Conservation (phyloP, 2,888 invertebrate genomes). For the Lissonota sp. region DNA sequence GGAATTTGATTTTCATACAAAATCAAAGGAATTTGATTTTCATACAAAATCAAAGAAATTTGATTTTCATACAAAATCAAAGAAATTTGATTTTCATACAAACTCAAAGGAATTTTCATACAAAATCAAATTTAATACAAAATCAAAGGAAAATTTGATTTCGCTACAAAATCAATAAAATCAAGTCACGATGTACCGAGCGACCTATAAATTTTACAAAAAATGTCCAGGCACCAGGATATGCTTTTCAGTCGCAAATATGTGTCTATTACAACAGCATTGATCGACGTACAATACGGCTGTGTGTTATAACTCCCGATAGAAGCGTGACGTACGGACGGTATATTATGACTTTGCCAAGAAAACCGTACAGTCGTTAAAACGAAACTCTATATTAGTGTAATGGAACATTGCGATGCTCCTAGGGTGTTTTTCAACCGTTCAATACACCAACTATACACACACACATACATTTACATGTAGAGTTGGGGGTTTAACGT, state of each 20-base stretch:
- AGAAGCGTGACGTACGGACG: constrained; percentile 42
- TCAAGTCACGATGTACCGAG: too few relatives aligned
- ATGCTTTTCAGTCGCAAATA: neutral
- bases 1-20: too few relatives aligned
- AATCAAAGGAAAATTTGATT: too few relatives aligned
- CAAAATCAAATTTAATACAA: too few relatives aligned
- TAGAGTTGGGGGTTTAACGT: neutral
- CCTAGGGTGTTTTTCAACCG: constrained; percentile 20
- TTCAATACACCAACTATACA: constrained; percentile 5
- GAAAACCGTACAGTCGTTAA: constrained; percentile 54
- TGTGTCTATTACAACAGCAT: constrained; percentile 28
- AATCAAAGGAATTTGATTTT: too few relatives aligned
- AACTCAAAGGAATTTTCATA: too few relatives aligned
- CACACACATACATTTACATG: neutral
- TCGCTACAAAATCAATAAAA: too few relatives aligned
- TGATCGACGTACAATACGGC: neutral
- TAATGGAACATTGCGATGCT: constrained; percentile 55
- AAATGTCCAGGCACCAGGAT: too few relatives aligned
- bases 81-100: too few relatives aligned
- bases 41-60: too few relatives aligned
- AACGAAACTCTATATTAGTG: constrained; percentile 54
- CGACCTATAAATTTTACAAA: too few relatives aligned
- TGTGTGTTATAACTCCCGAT: constrained; percentile 9
- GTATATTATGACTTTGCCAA: constrained; percentile 45
- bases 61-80: too few relatives aligned